Base-by-base conservation (phyloP, 2,888 invertebrate genomes). In the Ariolimax columbianus region DNA sequence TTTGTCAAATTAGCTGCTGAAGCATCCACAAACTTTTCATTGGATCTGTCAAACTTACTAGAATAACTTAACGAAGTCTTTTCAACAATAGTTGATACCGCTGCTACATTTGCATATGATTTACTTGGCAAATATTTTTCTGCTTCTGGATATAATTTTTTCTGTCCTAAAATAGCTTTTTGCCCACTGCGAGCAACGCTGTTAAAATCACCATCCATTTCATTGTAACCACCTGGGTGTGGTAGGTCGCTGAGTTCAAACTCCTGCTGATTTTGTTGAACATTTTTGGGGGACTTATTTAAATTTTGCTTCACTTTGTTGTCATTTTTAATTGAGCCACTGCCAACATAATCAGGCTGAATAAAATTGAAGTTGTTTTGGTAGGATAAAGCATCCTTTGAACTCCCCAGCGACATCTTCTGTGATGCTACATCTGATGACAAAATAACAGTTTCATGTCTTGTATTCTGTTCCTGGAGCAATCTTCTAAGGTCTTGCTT, bases 401-500 rank as follows among this genome's bases (percentile, higher is more conserved):
- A 73, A 47, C 14, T 40, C 4, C 6, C 30, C 43, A 30, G n/a
- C n/a, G 14, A n/a, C 30, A 30, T 14, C n/a, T 40, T 3, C 43
- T 73, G 43, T n/a, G 17, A 7, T n/a, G n/a, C n/a, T n/a, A n/a
- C n/a, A n/a, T 38, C 40, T 23, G 23, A 55, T 7, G 30, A 47
- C 11, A 2, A 47, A 3, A 30, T 0, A 43, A 0, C n/a, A 73
- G 73, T 43, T 73, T 47, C 47, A n/a, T 40, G 30, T 14, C 9
- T 47, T 2, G 3, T 47, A n/a, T 47, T 43, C 30, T 43, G 73
- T 17, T 73, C 73, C 17, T 73, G 43, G n/a, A 47, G 43, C 0
- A 47, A 73, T 9, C 73, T 43, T 30, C 14, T 55, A 23, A 77
- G 23, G 36, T 77, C 77, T 36, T 77, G 77, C 26, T 77, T 77